Conservation (phyloP, 2,888 invertebrate species). For the Drosophila prostipennis region DNA sequence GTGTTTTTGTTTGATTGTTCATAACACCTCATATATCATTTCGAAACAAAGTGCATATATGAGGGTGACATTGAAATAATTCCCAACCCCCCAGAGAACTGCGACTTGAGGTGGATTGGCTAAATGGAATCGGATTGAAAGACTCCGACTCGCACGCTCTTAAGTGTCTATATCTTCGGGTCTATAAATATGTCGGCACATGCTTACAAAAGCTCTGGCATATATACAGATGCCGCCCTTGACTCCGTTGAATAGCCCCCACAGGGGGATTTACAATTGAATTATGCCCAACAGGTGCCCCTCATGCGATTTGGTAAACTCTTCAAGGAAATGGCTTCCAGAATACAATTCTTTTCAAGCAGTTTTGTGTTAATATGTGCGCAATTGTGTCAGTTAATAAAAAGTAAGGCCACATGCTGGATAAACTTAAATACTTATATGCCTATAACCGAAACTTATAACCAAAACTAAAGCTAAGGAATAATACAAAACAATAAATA, state of each 20-base stretch:
- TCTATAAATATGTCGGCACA: slow-evolving; percentile 65
- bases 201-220: slow-evolving; percentile 61
- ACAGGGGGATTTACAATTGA: slow-evolving; percentile 11
- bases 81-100: slow-evolving; percentile 14
- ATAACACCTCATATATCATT: slow-evolving; percentile 3
- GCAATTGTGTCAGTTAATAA: slow-evolving; percentile 39
- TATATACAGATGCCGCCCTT: slow-evolving; percentile 44
- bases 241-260: slow-evolving; percentile 28
- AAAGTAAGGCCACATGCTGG: slow-evolving; percentile 10
- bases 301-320: slow-evolving; percentile 34
- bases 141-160: slow-evolving; percentile 18
- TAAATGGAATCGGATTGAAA: slow-evolving; percentile 30
- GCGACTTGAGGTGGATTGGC: slow-evolving; percentile 15
- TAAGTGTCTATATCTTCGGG: slow-evolving; percentile 13
- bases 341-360: not conserved
- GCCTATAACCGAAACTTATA: slow-evolving; percentile 22
- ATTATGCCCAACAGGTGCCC: slow-evolving; percentile 47
- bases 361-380: slow-evolving; percentile 25
- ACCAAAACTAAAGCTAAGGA: slow-evolving; percentile 29
- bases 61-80: slow-evolving; percentile 23
- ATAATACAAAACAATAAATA: slow-evolving; percentile 4
- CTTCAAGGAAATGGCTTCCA: slow-evolving; percentile 13
- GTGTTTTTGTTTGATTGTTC: too few relatives aligned
- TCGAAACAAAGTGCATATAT: slow-evolving; percentile 11
- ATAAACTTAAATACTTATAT: slow-evolving; percentile 11